These are phyloP conservation scores for Coptodon rendalli DNA, from an alignment of 2,113 vertebrate species.

Conservation along the genomic window DNA sequence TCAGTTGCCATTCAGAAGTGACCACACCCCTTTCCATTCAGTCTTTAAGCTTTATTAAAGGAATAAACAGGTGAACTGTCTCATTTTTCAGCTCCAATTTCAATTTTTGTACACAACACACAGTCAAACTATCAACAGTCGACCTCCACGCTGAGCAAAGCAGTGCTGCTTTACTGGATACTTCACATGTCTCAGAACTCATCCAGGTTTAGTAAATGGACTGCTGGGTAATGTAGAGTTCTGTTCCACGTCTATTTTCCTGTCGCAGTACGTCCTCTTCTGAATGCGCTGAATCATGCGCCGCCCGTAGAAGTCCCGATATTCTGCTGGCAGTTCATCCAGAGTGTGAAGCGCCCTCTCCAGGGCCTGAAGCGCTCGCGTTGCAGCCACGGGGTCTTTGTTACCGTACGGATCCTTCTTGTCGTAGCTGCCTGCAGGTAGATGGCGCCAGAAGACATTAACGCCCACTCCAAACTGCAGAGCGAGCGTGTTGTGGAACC, in stretches of 20 bases:
- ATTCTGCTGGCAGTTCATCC: conserved; percentile 86
- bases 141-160: not conserved
- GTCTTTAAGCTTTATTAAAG: not conserved
- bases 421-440: conserved; percentile 83
- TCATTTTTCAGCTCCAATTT: not conserved
- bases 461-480: conserved; percentile 91
- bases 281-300: conserved; percentile 89
- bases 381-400: conserved; percentile 84
- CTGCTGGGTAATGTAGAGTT: not conserved
- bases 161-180: not conserved
- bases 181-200: not conserved
- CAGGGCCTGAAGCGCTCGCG: conserved; percentile 82
- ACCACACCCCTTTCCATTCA: not conserved
- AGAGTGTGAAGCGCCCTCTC: conserved; percentile 82
- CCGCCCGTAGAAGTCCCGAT: conserved; percentile 90
- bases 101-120: not conserved
- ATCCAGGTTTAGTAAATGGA: conserved; percentile 14
- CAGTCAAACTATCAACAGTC: not conserved
- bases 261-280: conserved; percentile 69
- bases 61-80: not conserved
- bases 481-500: conserved; percentile 94
- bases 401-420: conserved; percentile 91
- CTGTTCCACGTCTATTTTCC: not conserved
- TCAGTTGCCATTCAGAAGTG: fast-evolving
- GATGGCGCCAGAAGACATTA: conserved; percentile 94